Base-by-base conservation (phyloP, 1,140 invertebrate species). In the Heterodera carotae region DNA sequence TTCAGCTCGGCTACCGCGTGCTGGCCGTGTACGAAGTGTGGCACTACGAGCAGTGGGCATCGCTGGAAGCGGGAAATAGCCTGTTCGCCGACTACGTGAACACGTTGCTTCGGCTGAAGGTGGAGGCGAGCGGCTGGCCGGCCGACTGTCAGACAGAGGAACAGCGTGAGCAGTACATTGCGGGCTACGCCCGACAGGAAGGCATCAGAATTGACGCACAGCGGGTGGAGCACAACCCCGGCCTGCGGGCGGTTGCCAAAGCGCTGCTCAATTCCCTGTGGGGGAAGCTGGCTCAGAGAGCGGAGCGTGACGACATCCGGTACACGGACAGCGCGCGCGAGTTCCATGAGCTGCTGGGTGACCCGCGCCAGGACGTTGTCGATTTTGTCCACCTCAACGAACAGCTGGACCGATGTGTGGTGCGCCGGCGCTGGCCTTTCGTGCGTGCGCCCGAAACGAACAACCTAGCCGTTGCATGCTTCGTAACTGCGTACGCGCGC, bases 51-150 rank as follows among this genome's bases (percentile, higher is more conserved):
- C n/a, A n/a, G n/a, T n/a, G n/a, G n/a, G n/a, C n/a, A n/a, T n/a
- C n/a, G 36, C 36, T 39, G 36, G 36, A 39, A 10, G 4, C 36
- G 4, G 36, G 36, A 0, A 75, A 25, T 1, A 48, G 25, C n/a
- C 36, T 77, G 39, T 77, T 77, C 76, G 39, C 75, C 66, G 25
- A 15, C 22, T 77, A 77, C 76, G 39, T 77, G n/a, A 25, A 77
- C 77, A 27, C 27, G 29, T 78, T 77, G 67, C 22, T 39, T n/a
- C n/a, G n/a, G n/a, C n/a, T n/a, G n/a, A n/a, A n/a, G n/a, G n/a
- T n/a, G n/a, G n/a, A n/a, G n/a, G 10, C 36, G 36, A 39, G 36
- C 36, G 36, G 36, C 4, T 39, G 36, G 36, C 76, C 76, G n/a
- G 4, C 36, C 25, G 27, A 56, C 3, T 53, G 39, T 12, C 15